Evolutionary conservation across 2,113 vertebrate genomes (phyloP).

Genomic region (Myrmecophaga tridactyla): DNA sequence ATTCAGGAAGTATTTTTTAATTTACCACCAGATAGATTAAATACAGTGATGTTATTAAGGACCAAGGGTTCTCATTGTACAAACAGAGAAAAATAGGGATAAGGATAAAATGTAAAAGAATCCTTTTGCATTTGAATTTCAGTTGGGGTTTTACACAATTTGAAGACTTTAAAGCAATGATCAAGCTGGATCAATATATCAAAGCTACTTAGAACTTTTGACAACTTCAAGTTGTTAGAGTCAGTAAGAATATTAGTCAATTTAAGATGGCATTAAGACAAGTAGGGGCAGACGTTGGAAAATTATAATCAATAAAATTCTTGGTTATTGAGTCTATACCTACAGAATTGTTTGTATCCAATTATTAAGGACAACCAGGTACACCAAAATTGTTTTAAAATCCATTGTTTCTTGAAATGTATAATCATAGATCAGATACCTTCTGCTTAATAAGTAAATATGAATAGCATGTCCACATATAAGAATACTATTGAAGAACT

Average conservation of each 20-base stretch:
- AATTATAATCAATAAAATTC: not conserved
- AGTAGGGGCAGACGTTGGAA: not conserved
- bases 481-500: not conserved
- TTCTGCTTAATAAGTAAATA: not conserved
- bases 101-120: not conserved
- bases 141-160: not conserved
- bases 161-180: not conserved
- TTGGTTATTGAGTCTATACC: not conserved
- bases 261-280: not conserved
- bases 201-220: too few relatives aligned
- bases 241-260: not conserved
- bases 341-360: not conserved
- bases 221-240: not conserved
- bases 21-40: not conserved
- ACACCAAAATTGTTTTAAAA: not conserved
- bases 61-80: rapidly evolving
- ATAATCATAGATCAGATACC: too few relatives aligned
- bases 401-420: not conserved
- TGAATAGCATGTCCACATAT: not conserved
- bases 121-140: not conserved
- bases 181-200: not conserved
- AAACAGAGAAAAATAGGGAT: not conserved
- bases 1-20: not conserved
- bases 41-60: not conserved
- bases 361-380: not conserved